Percentiles rank a stretch among this genome's conserved stretches.
These are phyloP conservation scores for Pipistrellus nathusii DNA, from an alignment of 2,797 vertebrate genomes.

Conservation along the genomic window DNA sequence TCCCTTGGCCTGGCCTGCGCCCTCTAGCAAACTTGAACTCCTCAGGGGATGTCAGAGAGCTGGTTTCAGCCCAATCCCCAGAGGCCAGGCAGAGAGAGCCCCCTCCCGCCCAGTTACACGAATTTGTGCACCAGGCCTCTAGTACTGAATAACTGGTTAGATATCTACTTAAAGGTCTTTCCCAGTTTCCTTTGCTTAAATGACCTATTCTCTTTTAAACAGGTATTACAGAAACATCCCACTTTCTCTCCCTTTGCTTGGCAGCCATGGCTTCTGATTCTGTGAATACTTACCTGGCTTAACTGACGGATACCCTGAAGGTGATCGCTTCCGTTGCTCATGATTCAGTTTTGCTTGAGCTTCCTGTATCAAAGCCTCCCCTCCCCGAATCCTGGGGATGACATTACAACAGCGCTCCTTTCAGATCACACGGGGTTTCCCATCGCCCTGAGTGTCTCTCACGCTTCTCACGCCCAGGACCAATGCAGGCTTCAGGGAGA, in stretches of 20 bases:
- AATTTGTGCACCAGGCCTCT: too few species aligned
- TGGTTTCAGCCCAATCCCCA: too few species aligned
- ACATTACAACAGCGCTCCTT: not conserved
- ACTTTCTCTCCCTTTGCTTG: not conserved
- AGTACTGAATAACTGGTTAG: not conserved
- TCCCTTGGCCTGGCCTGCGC: too few species aligned
- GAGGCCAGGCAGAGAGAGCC: too few species aligned
- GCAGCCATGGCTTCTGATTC: not conserved
- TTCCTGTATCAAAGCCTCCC: not conserved
- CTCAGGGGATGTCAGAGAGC: too few species aligned
- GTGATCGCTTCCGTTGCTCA: not conserved
- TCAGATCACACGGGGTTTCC: not conserved
- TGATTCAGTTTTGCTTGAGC: not conserved
- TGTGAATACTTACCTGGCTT: conserved; percentile 19
- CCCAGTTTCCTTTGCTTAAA: not conserved
- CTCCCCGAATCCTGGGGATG: not conserved
- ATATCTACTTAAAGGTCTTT: not conserved
- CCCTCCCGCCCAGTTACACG: too few species aligned
- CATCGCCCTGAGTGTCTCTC: not conserved
- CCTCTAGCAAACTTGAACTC: too few species aligned
- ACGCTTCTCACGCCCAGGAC: not conserved
- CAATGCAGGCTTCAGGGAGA: not conserved
- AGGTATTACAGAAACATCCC: not conserved
- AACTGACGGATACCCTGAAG: conserved; percentile 16
- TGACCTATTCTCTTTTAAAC: not conserved